Evolutionary conservation across 2,888 invertebrate species (phyloP), one percentile per base, ranked within the genome.

Genomic region (Eumacrocentrus americanus): DNA sequence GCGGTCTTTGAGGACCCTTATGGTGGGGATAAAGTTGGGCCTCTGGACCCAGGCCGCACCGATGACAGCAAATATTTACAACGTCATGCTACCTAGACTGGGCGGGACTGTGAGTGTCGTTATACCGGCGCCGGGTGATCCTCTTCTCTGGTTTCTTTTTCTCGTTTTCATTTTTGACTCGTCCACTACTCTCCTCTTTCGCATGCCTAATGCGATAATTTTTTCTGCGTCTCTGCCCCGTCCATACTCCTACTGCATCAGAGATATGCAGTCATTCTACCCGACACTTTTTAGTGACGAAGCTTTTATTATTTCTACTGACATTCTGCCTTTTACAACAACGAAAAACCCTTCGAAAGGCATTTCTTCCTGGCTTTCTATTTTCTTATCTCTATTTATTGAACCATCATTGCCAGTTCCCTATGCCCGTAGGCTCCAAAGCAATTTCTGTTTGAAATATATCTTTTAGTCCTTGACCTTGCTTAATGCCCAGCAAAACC

Each of bases 31-130:
- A 68, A 60, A 63, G 48, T 53, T 63, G 48, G 58, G 54, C 35
- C 38, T 58, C 52, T 46, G 25, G 55, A 42, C 38, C 40, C 38
- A 65, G 62, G 65, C 65, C 59, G 63, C 64, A 62, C 69, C 76
- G 76, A 76, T 75, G 78, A 77, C 76, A 78, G 78, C 72, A 74
- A 78, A 77, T 78, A 78, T 78, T 78, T 78, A 77, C 74, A 74
- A 73, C 75, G 71, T 70, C 73, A 72, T 71, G 71, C 72, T 73
- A 68, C 70, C 72, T 70, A 75, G 72, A 74, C 72, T 69, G 72
- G 75, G 70, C 73, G 74, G 69, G 62, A 60, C 64, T 51, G 56
- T 61, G 56, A 61, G 63, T 66, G 67, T 65, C 65, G 67, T 65
- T 64, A 63, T 65, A 62, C 64, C 63, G 70, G 70, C 70, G 70